Base-by-base conservation (phyloP, 2,888 invertebrate genomes). In the Hedychridium roseum region DNA sequence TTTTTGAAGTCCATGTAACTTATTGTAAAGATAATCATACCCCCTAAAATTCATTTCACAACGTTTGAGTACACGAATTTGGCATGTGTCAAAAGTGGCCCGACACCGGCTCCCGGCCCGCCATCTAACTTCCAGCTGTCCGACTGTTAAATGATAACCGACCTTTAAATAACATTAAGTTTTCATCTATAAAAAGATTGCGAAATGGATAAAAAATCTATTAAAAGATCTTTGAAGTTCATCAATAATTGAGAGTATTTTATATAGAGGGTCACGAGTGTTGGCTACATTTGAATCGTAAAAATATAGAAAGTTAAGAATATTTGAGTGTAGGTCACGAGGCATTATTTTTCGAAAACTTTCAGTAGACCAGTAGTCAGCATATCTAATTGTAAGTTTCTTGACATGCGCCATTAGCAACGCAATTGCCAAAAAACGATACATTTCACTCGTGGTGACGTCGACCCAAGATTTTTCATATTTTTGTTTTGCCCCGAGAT, bases 131-230 rank as follows among this genome's bases (percentile, higher is more conserved):
- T n/a, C n/a, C n/a, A n/a, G n/a, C n/a, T n/a, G n/a, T n/a, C n/a
- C n/a, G n/a, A n/a, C n/a, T n/a, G n/a, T n/a, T n/a, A 40, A 42
- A 16, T 32, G 42, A 42, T n/a, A 34, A 42, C 21, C 42, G 42
- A 32, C 42, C 42, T 26, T 31, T 42, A 42, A 32, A 42, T 34
- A 42, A 42, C 23, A 42, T 20, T 42, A 42, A 21, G 23, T 21
- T 42, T 31, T 42, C 18, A 40, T 30, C 30, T 40, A 30, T 40
- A 38, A 28, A 40, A 40, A 40, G 15, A 40, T 40, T 30, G 15
- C 34, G 32, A 42, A 42, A 42, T 34, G 42, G 42, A 42, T 32
- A 32, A 42, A 42, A 42, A 18, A 42, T 32, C 14, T 42, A 32
- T 23, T 21, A 42, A 42, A 42, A 34, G 34, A 42, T 21, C 21